Percentiles rank a stretch among this genome's conserved stretches.
Conservation (phyloP, 2,888 invertebrate genomes). For the Athripsodes cinereus region DNA sequence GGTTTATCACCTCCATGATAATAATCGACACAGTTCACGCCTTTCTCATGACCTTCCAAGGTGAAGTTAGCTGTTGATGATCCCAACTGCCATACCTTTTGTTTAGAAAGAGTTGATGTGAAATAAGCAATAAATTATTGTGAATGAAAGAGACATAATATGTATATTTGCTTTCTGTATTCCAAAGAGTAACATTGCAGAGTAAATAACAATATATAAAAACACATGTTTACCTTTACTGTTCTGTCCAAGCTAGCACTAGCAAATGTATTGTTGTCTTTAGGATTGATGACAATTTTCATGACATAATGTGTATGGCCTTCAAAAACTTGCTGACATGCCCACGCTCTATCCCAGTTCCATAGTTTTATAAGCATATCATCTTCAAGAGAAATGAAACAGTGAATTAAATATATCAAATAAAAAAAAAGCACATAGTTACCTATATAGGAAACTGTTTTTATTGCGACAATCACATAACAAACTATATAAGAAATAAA, state of each 20-base stretch:
- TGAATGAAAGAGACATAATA: too few species aligned
- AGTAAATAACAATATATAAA: neutral
- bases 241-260: constrained; percentile 98
- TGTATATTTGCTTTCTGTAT: too few species aligned
- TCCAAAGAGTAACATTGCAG: too few species aligned
- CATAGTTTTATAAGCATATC: constrained; percentile 98
- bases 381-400: constrained; percentile 51
- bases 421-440: too few species aligned
- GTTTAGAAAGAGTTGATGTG: too few species aligned
- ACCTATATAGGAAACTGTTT: too few species aligned
- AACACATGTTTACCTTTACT: constrained; percentile 85
- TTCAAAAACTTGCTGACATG: constrained; percentile 97
- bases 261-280: constrained; percentile 99
- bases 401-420: too few species aligned
- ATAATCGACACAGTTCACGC: constrained; percentile 98
- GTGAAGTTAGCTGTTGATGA: constrained; percentile 98
- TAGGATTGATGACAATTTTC: constrained; percentile 99
- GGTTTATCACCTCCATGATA: constrained; percentile 99
- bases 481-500: too few species aligned
- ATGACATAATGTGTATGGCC: constrained; percentile 99
- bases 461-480: too few species aligned
- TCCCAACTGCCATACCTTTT: constrained; percentile 98
- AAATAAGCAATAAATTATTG: too few species aligned
- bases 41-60: constrained; percentile 96
- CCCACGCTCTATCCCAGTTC: constrained; percentile 99